Base-by-base conservation (phyloP, 1,140 invertebrate species). In the Zophobas morio region DNA sequence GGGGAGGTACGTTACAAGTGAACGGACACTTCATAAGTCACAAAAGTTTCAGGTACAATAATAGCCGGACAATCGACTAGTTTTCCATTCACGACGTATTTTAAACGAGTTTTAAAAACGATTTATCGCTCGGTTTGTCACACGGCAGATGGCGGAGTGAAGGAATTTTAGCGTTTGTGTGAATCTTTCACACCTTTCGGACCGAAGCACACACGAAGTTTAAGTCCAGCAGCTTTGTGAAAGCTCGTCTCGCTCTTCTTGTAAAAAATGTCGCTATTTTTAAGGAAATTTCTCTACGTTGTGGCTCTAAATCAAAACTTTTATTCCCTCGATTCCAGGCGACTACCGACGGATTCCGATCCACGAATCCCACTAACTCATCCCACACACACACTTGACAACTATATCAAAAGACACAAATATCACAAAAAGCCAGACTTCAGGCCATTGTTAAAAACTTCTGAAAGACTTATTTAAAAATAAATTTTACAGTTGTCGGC, bases 51-150 rank as follows among this genome's bases (percentile, higher is more conserved):
- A 74, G 72, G 72, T 74, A 74, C 51, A 73, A 56, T 56, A 74
- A 57, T 57, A 60, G 35, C 6, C 46, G 72, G 51, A 74, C 72
- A 74, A 74, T 74, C 60, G 72, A 74, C 72, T 74, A 74, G 72
- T 57, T 57, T 57, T 74, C 72, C 60, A 74, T 74, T 74, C 53
- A 74, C 42, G 40, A 42, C 35, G 71, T 54, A 73, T 35, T 57
- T 74, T 74, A 57, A 74, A 74, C 51, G 51, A 74, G 53, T 74
- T 74, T 74, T 74, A 74, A 74, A 74, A 74, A 57, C 72, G 72
- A 74, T 74, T 74, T 74, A 74, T 74, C 72, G 72, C 72, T 74
- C 56, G 72, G 47, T 56, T 73, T 73, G 49, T 73, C 71, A 73
- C 49, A 54, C 46, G 42, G 72, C 72, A 74, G 72, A 74, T 74